Conservation (phyloP, 2,888 invertebrate species). For the Leptinotarsa peninsularis region DNA sequence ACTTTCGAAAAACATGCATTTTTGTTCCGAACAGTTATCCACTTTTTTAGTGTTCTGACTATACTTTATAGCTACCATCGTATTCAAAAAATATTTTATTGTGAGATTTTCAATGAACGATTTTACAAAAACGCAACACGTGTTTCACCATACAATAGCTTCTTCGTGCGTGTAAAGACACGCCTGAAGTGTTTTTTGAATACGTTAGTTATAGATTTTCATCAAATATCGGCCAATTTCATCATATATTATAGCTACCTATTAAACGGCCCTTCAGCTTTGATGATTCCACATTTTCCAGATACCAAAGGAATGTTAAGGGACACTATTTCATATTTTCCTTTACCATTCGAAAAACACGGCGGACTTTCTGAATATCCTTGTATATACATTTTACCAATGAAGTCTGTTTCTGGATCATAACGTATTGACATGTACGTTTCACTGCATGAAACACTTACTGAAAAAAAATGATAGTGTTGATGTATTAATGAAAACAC, state of each 20-base stretch:
- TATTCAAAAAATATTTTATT: too few relatives aligned
- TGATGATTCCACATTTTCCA: conserved; percentile 70
- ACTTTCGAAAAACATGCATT: too few relatives aligned
- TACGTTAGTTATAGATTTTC: neutral
- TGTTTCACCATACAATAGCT: too few relatives aligned
- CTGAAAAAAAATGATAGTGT: conserved; percentile 66
- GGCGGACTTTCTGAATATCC: conserved; percentile 76
- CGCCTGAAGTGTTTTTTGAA: too few relatives aligned
- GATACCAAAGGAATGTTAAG: conserved; percentile 73
- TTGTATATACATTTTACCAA: conserved; percentile 84
- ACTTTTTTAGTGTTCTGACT: too few relatives aligned
- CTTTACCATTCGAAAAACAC: conserved; percentile 74
- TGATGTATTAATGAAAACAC: too few relatives aligned
- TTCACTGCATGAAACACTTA: conserved; percentile 82
- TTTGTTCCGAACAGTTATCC: too few relatives aligned
- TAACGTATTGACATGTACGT: conserved; percentile 77
- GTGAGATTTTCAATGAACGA: too few relatives aligned
- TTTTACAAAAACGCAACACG: too few relatives aligned
- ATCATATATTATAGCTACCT: conserved; percentile 61
- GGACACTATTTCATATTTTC: conserved; percentile 66
- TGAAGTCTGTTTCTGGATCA: conserved; percentile 72
- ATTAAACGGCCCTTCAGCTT: conserved; percentile 69
- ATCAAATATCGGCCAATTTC: neutral
- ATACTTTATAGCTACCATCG: conserved; percentile 59
- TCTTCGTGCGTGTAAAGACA: too few relatives aligned